Conservation (phyloP, 2,797 vertebrate species). For the Poeciliopsis turneri region DNA sequence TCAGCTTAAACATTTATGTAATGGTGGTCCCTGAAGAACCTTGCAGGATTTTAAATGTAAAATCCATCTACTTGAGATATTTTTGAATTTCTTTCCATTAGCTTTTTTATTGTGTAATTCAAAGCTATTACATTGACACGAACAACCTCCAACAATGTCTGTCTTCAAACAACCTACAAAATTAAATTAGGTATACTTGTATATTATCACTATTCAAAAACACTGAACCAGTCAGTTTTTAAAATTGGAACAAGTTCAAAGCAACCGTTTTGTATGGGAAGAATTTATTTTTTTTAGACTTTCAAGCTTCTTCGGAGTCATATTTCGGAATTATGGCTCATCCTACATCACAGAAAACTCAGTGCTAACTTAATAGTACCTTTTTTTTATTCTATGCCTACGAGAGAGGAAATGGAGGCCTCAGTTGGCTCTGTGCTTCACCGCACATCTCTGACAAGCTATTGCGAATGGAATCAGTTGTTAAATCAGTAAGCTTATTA, state of each 20-base stretch:
- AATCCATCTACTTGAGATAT: background rate
- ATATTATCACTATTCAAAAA: background rate
- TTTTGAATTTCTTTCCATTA: background rate
- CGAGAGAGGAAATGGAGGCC: constrained; percentile 73
- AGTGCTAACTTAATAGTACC: constrained; percentile 11
- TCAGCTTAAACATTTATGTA: background rate
- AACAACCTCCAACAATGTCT: background rate
- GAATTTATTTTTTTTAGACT: background rate
- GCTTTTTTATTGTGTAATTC: background rate
- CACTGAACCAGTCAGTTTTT: background rate
- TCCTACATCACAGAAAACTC: background rate
- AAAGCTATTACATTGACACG: background rate
- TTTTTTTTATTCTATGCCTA: constrained; percentile 53
- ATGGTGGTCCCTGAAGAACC: background rate
- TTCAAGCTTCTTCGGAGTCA: background rate
- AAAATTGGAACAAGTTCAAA: background rate
- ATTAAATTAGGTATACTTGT: background rate
- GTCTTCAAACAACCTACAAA: background rate
- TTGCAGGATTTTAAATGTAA: background rate
- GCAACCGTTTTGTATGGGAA: background rate
- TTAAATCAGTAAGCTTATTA: background rate
- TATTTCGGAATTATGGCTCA: background rate
- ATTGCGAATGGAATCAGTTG: background rate
- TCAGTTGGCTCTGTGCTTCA: constrained; percentile 30
- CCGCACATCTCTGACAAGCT: constrained; percentile 15